These are phyloP conservation scores for Myrmecophaga tridactyla DNA, from an alignment of 2,113 vertebrate species.

Conservation along the genomic window DNA sequence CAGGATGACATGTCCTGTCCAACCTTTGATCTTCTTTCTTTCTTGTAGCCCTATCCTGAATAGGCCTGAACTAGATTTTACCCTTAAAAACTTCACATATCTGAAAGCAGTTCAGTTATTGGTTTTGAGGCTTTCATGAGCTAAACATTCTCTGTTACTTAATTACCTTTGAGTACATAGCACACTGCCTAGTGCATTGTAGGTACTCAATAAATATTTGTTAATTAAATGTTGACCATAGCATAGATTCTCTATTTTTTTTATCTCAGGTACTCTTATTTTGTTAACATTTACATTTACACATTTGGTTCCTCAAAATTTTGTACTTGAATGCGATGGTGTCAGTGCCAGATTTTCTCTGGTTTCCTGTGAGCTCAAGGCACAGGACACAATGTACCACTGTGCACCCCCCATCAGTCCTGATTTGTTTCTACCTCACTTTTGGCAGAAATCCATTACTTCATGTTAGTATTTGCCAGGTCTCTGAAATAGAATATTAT, in stretches of 20 bases:
- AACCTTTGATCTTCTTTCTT: not conserved
- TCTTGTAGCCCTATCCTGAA: not conserved
- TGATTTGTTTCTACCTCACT: too few relatives aligned
- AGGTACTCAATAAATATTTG: not conserved
- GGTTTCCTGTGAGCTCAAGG: not conserved
- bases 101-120: not conserved
- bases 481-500: too few relatives aligned
- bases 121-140: not conserved
- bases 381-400: too few relatives aligned
- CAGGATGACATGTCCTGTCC: not conserved
- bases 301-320: not conserved
- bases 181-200: not conserved
- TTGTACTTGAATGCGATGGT: too few relatives aligned
- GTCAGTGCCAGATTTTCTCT: not conserved
- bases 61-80: not conserved
- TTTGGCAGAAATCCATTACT: too few relatives aligned
- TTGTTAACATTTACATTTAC: not conserved
- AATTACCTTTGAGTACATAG: not conserved
- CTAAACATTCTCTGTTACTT: not conserved
- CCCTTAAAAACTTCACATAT: not conserved
- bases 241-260: not conserved
- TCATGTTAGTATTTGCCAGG: too few relatives aligned
- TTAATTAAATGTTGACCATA: not conserved
- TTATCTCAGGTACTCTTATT: not conserved
- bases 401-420: too few relatives aligned